A percentile compares a stretch with the other conserved stretches of the same genome.
Evolutionary conservation across 2,888 invertebrate species (phyloP).

Genomic region (Bellardia bayeri): DNA sequence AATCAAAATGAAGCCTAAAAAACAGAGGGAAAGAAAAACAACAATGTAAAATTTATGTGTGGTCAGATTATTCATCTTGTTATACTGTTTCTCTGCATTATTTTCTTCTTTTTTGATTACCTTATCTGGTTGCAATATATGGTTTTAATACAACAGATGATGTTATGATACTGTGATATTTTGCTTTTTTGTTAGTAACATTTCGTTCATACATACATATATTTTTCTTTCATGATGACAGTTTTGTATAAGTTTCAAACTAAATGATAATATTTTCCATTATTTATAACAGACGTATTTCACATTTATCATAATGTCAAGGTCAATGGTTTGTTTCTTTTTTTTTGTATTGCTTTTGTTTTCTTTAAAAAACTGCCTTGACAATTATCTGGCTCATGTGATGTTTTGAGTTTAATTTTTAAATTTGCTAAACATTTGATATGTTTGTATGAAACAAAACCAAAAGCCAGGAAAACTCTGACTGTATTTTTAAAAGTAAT

Average conservation of each 20-base stretch:
- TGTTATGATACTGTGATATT: conserved; percentile 7
- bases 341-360: neutral
- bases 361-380: neutral
- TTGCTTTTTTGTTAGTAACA: neutral
- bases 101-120: neutral
- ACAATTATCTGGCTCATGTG: neutral
- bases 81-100: neutral
- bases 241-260: neutral
- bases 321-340: neutral
- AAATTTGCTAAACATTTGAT: neutral
- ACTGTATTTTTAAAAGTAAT: too few species aligned
- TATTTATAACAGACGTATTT: neutral
- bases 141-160: conserved; percentile 5
- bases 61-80: conserved; percentile 61
- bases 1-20: neutral
- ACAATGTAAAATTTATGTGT: conserved; percentile 56
- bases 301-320: conserved; percentile 11
- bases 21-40: neutral
- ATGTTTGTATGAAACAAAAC: too few species aligned
- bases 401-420: neutral
- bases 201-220: neutral
- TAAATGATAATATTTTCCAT: neutral
- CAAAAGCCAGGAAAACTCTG: too few species aligned
- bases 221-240: neutral
- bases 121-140: neutral